Percentiles rank a stretch among this genome's conserved stretches.
Evolutionary conservation across 2,797 vertebrate genomes (phyloP).

Genomic region (Sebastes aleutianus): DNA sequence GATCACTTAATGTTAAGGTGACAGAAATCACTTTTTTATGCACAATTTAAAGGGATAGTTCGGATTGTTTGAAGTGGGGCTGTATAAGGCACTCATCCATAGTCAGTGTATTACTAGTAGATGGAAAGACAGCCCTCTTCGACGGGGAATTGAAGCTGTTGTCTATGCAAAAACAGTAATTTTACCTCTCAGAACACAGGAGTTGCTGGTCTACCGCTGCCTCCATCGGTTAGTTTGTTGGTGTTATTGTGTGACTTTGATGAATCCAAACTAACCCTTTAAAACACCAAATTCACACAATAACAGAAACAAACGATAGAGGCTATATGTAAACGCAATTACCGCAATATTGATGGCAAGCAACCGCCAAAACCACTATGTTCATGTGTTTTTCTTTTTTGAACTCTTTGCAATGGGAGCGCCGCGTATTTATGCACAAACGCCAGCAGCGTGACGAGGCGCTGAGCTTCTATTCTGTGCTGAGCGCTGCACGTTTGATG

Average conservation of each 20-base stretch:
- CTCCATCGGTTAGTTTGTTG: not conserved
- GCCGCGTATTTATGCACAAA: too few species aligned
- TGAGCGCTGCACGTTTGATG: too few species aligned
- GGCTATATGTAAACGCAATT: too few species aligned
- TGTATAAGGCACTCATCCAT: not conserved
- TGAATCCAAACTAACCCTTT: not conserved
- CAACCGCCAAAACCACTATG: too few species aligned
- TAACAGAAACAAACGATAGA: too few species aligned
- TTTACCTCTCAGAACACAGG: not conserved
- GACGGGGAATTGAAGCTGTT: not conserved
- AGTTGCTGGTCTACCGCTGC: not conserved
- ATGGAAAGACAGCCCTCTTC: not conserved
- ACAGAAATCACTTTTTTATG: constrained; percentile 8
- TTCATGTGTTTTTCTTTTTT: too few species aligned
- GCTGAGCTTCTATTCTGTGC: too few species aligned
- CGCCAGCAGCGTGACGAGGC: too few species aligned
- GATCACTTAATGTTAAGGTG: not conserved
- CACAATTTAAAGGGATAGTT: not conserved
- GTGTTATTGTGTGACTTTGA: not conserved
- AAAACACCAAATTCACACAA: not conserved
- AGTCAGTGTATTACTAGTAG: not conserved
- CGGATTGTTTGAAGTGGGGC: not conserved
- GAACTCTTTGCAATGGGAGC: too few species aligned
- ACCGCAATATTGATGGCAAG: too few species aligned
- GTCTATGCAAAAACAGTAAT: not conserved